Evolutionary conservation across 2,113 vertebrate genomes (phyloP), one percentile per base, ranked within the genome.

Genomic region (Anarhynchus alexandrinus): DNA sequence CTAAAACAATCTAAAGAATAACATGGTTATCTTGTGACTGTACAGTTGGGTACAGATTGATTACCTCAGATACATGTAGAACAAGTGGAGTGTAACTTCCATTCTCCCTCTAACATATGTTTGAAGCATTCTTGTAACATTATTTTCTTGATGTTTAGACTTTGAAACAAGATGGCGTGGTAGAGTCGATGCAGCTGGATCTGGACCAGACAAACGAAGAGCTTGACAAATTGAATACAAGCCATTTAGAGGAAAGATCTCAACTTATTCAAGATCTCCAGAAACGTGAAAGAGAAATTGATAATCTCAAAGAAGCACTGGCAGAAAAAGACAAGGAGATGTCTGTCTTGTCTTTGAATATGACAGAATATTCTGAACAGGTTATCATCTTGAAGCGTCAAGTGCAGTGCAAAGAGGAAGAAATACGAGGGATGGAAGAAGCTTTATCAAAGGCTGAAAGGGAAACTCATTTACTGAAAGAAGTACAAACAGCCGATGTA

Each of bases 181-280:
- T 99, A 42, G 98, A 98, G 86, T 97, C 95, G 2, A 96, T 99
- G 72, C 98, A 98, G 71, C 94, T 96, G 18, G 99, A 99, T 47
- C 97, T 99, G 45, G 98, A 99, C 49, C 99, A 99, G 97, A 98
- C 99, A 1, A 99, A 98, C 6, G 99, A 99, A 86, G 99, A 99
- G 91, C 98, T 99, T 74, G 99, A 99, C 93, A 99, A 98, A 69
- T 83, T 99, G 9, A 99, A 99, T 82, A 94, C 96, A 1, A 97
- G 98, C 61, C 99, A 99, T 95, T 93, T 99, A 87, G 98, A 99
- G 65, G 99, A 99, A 77, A 97, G 99, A 83, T 98, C 98, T 22
- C 99, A 99, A 30, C 98, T 99, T 76, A 99, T 99, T 94, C 98
- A 99, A 36, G 98, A 99, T 69, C 98, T 99, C 4, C 99, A 99